Evolutionary conservation across 2,113 vertebrate genomes (phyloP).

Genomic region (Thomomys bottae): DNA sequence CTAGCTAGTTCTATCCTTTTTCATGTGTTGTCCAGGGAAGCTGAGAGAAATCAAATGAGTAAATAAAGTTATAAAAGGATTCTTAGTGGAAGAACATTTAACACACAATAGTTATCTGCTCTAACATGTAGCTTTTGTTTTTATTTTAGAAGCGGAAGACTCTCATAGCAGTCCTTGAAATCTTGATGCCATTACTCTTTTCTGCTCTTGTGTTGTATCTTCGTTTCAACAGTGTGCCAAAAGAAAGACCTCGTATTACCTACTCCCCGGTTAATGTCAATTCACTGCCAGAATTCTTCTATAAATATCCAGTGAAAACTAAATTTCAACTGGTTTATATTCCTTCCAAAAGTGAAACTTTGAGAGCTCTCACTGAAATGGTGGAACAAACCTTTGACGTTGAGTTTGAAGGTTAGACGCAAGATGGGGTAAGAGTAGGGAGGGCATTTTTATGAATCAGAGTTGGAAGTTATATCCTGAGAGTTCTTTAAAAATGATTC

Average conservation of each 20-base stretch:
- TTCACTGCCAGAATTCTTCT: constrained; percentile 81
- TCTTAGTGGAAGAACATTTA: not conserved
- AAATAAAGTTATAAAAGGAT: not conserved
- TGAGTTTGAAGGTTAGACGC: constrained; percentile 79
- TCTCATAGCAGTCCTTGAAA: constrained; percentile 91
- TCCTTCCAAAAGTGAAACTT: constrained; percentile 89
- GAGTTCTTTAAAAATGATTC: not conserved
- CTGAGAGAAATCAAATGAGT: not conserved
- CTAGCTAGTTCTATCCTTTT: not conserved
- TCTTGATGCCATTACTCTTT: constrained; percentile 93
- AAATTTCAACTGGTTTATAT: constrained; percentile 90
- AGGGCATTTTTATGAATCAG: not conserved
- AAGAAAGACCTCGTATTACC: constrained; percentile 82
- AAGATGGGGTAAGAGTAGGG: not conserved
- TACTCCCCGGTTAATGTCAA: constrained; percentile 81
- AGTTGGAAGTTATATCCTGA: not conserved
- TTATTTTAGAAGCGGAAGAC: constrained; percentile 92
- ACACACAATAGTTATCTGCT: fast-evolving
- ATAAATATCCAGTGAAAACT: not conserved
- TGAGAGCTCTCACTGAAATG: constrained; percentile 85
- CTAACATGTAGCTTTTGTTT: not conserved
- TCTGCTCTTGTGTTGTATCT: constrained; percentile 91
- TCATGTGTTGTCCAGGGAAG: not conserved
- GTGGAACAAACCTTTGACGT: constrained; percentile 84
- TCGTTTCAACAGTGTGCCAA: constrained; percentile 89